These are phyloP conservation scores for Drosophila carrolli DNA, from an alignment of 1,140 invertebrate species.

Conservation along the genomic window DNA sequence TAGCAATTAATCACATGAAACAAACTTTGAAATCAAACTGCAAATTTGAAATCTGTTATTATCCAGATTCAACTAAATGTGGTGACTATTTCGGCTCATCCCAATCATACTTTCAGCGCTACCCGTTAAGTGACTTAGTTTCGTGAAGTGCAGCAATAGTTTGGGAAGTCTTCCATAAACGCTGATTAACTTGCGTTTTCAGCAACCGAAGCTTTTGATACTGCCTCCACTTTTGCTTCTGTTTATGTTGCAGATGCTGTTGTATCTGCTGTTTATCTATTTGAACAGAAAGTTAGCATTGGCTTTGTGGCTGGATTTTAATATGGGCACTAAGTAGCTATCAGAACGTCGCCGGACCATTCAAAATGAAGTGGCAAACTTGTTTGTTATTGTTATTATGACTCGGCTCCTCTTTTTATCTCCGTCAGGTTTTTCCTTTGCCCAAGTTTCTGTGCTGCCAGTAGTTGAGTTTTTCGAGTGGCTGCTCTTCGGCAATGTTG, in stretches of 20 bases:
- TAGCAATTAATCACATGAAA: too few species aligned
- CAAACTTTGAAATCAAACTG: too few species aligned
- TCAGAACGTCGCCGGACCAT: constrained; percentile 64
- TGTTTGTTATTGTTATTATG: constrained; percentile 81
- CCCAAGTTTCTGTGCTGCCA: constrained; percentile 28
- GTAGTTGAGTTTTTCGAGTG: constrained; percentile 71
- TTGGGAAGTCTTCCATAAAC: constrained; percentile 63
- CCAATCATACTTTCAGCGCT: background rate
- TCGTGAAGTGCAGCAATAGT: constrained; percentile 29
- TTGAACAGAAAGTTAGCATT: constrained; percentile 40
- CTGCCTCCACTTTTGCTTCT: constrained; percentile 14
- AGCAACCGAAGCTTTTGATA: constrained; percentile 1
- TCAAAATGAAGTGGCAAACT: constrained; percentile 79
- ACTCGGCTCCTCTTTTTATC: constrained; percentile 36
- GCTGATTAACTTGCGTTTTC: constrained; percentile 64
- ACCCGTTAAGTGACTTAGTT: background rate
- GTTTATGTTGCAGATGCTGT: constrained; percentile 35
- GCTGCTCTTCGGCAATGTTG: constrained; percentile 54
- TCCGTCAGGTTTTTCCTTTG: constrained; percentile 26
- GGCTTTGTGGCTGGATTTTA: constrained; percentile 73
- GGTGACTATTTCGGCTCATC: too few species aligned
- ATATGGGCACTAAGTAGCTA: constrained; percentile 80
- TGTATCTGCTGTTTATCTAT: constrained; percentile 67
- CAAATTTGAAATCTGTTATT: too few species aligned
- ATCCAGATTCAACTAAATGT: too few species aligned